A percentile compares a stretch with the other conserved stretches of the same genome.
Conservation (phyloP, 2,888 invertebrate genomes). For the Cataglyphis rosenhaueri region DNA sequence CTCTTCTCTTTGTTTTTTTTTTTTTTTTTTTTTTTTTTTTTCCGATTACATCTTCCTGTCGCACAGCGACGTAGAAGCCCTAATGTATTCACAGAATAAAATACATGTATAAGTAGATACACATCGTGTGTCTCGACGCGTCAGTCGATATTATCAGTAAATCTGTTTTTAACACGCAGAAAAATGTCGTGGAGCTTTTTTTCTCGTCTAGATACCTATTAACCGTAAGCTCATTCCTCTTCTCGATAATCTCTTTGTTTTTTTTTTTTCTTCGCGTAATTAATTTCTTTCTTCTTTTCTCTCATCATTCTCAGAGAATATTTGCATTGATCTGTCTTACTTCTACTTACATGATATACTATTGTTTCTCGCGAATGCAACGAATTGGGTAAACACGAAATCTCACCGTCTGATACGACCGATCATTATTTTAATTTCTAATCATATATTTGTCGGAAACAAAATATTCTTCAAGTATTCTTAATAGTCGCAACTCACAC, state of each 20-base stretch:
- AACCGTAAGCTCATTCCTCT: slow-evolving; percentile 66
- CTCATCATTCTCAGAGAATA: slow-evolving; percentile 61
- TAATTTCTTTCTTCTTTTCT: slow-evolving; percentile 44
- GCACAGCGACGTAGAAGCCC: slow-evolving; percentile 75
- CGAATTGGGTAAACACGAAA: slow-evolving; percentile 75
- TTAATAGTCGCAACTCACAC: background rate
- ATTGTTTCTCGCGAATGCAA: slow-evolving; percentile 73
- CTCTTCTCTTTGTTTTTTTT: background rate
- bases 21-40: background rate
- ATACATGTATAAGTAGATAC: slow-evolving; percentile 74
- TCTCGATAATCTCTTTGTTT: slow-evolving; percentile 39
- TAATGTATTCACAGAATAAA: slow-evolving; percentile 76
- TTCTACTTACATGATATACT: slow-evolving; percentile 73
- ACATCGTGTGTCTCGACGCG: slow-evolving; percentile 71
- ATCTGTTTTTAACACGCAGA: slow-evolving; percentile 71
- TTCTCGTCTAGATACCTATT: slow-evolving; percentile 57
- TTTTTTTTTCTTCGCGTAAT: slow-evolving; percentile 49
- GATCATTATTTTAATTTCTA: slow-evolving; percentile 26
- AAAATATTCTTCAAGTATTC: background rate
- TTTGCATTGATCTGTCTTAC: slow-evolving; percentile 76
- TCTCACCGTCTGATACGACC: slow-evolving; percentile 66
- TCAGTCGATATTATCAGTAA: slow-evolving; percentile 69
- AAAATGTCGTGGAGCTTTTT: slow-evolving; percentile 50
- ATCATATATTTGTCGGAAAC: background rate
- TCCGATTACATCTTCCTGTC: slow-evolving; percentile 68